phyloP scores from a whole-genome alignment of 2,797 vertebrate genomes.

The Benthosema pterotum region DNA sequence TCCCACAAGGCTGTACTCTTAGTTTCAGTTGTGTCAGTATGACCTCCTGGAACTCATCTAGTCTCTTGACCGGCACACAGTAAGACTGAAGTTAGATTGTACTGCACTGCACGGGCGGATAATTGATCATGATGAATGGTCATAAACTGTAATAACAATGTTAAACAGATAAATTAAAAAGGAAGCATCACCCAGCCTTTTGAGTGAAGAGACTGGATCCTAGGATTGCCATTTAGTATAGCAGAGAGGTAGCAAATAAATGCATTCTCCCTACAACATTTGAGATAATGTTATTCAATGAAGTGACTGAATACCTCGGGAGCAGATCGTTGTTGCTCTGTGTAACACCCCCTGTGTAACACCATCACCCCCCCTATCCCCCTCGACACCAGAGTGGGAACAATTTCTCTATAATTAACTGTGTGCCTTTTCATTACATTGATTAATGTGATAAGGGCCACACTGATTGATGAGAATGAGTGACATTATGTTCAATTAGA shows the following conservation, averaged over 20 bases:
- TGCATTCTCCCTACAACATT: no score
- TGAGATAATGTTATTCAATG: no score
- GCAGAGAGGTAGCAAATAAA: no score
- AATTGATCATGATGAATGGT: no score
- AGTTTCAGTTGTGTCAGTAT: no score
- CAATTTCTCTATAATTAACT: constrained; percentile 13
- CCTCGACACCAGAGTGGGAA: background rate
- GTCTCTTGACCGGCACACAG: no score
- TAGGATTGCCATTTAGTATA: background rate
- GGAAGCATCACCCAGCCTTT: background rate
- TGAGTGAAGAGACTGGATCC: background rate
- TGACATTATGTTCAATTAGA: constrained; percentile 44
- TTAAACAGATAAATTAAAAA: no score
- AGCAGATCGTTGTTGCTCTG: background rate
- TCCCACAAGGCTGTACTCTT: no score
- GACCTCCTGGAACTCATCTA: no score
- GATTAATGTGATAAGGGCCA: constrained; percentile 42
- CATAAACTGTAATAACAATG: no score
- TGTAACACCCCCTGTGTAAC: background rate
- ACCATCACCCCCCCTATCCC: background rate
- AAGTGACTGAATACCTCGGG: background rate
- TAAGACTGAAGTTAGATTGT: no score
- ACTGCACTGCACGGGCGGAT: no score
- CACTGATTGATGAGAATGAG: constrained; percentile 22
- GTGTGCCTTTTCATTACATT: constrained; percentile 24